A percentile compares a stretch with the other conserved stretches of the same genome.
These are phyloP conservation scores for Phytoseiulus persimilis DNA, from an alignment of 2,888 invertebrate species.

Conservation along the genomic window DNA sequence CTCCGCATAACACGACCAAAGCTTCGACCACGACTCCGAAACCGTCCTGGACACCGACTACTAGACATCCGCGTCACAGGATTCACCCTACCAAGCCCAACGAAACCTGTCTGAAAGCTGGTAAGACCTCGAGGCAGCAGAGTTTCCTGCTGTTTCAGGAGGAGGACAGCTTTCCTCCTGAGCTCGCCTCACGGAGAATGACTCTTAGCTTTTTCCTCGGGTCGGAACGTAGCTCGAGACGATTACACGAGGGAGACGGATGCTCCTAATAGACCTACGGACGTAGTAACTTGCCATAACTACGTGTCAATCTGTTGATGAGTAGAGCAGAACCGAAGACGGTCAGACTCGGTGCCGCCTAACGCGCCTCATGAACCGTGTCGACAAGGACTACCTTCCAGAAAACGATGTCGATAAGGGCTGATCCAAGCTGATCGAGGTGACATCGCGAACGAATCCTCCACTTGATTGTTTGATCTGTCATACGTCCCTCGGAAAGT, in stretches of 20 bases:
- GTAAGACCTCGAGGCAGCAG: background rate
- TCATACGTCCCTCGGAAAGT: too few relatives aligned
- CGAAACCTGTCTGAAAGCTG: constrained; percentile 9
- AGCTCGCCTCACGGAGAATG: too few relatives aligned
- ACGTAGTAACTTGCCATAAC: background rate
- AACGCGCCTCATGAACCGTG: background rate
- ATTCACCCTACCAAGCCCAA: background rate
- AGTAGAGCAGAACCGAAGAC: background rate
- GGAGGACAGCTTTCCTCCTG: too few relatives aligned
- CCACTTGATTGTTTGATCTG: too few relatives aligned
- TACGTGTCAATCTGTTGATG: background rate
- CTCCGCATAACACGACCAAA: background rate
- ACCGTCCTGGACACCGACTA: background rate
- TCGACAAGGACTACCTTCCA: background rate
- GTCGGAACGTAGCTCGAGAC: background rate
- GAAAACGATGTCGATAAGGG: too few relatives aligned
- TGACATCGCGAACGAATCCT: too few relatives aligned
- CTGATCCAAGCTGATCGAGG: too few relatives aligned
- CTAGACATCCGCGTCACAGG: constrained; percentile 12
- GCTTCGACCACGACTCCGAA: background rate
- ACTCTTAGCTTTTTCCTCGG: too few relatives aligned
- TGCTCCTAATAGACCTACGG: background rate
- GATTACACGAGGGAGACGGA: background rate
- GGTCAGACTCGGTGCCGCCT: background rate
- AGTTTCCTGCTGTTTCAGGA: too few relatives aligned